Evolutionary conservation across 2,888 invertebrate genomes (phyloP), one percentile per base, ranked within the genome.

Genomic region (Cerceris ruficornis): DNA sequence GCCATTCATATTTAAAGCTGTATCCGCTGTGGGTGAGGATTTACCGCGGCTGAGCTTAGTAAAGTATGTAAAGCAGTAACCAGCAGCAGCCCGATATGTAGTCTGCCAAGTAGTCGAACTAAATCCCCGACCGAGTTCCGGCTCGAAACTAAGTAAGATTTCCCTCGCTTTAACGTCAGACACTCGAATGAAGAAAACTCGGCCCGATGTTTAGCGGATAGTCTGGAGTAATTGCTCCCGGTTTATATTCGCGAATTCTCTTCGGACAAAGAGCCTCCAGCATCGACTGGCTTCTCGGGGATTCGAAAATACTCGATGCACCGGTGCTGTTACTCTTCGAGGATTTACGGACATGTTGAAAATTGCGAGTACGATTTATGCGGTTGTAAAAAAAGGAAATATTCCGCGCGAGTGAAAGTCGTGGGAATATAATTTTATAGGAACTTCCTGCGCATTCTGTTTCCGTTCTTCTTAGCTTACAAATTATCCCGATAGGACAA

Each of bases 1-100:
- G 75, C 82, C 81, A 88, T 90, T 90, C 87, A 87, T 87, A 88
- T 89, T 90, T 89, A 87, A 87, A 87, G 75, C 85, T 74, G 80
- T 83, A 85, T 84, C 83, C 86, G 82, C 75, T 39, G 42, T 42
- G 54, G 65, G 57, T 70, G 78, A 83, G 75, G 80, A 85, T 86
- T 81, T 85, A 85, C 83, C 68, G 78, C 42, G 64, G 62, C 69
- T 60, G 78, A 59, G 83, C 79, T 82, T 77, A 68, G 65, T 74
- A 84, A 82, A 83, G 81, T 82, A 84, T 85, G 85, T 83, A 84
- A 83, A 85, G 80, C 76, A 77, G 82, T 81, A 58, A 73, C 74
- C 66, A 61, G 59, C 15, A 61, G 59, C 15, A 15, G 49, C 60
- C n/a, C 69, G 69, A 77, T 69, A 43, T 69, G 64, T 57, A 65